These are phyloP conservation scores for Vanessa cardui DNA, from an alignment of 2,888 invertebrate genomes.

Conservation along the genomic window DNA sequence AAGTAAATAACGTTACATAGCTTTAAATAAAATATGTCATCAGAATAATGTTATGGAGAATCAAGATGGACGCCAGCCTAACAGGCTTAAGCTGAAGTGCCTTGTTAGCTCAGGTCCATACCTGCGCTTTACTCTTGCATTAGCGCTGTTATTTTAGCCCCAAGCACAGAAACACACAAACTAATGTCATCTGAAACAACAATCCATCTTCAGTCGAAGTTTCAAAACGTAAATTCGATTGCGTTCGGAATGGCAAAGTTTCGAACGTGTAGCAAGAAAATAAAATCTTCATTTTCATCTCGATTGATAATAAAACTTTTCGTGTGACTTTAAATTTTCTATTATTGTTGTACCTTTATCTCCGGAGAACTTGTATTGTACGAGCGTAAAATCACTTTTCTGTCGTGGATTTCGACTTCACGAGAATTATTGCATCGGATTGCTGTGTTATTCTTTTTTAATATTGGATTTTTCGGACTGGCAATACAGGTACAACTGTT, in stretches of 20 bases:
- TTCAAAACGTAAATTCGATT: conserved; percentile 36
- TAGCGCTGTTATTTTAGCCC: conserved; percentile 31
- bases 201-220: conserved; percentile 28
- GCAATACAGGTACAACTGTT: too few species aligned
- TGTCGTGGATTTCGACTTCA: background rate
- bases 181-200: conserved; percentile 37
- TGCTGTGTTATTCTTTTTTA: too few species aligned
- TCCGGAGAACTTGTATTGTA: conserved; percentile 7
- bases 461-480: too few species aligned
- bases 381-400: conserved; percentile 14
- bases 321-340: conserved; percentile 34
- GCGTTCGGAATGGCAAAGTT: conserved; percentile 29
- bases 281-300: conserved; percentile 30
- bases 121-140: conserved; percentile 30
- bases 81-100: conserved; percentile 16
- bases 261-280: conserved; percentile 24
- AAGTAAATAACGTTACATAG: too few species aligned
- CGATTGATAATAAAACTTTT: conserved; percentile 35
- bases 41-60: background rate
- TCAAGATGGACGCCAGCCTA: background rate
- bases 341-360: conserved; percentile 27
- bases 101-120: conserved; percentile 36
- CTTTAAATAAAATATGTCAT: too few species aligned
- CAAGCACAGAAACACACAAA: conserved; percentile 15
- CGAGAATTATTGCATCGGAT: background rate